Evolutionary conservation across 2,797 vertebrate species (phyloP), one percentile per base, ranked within the genome.

Genomic region (Petrocephalus schoutedeni): DNA sequence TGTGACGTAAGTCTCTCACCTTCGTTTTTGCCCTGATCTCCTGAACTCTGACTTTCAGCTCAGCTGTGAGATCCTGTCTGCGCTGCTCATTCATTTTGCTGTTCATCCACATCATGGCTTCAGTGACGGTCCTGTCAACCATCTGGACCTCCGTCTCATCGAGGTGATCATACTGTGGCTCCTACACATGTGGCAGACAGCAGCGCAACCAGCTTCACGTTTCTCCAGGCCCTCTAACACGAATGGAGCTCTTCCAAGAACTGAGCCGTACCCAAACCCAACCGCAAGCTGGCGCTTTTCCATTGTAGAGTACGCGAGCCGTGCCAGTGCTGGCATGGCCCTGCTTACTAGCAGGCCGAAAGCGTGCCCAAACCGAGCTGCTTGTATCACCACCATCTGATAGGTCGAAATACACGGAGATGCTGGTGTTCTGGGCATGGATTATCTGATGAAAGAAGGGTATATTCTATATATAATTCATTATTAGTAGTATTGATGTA

Each of bases 101-200:
- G 92, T 98, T 99, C 97, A 99, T 97, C 98, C 98, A 99, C 74
- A 95, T 95, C 97, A 99, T 98, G 2, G 96, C 95, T 0, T 98
- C 98, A 1, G 94, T 97, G 4, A 96, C 92, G 54, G 93, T 95
- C 91, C 98, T 98, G 12, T 98, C 97, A 87, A 98, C 97, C 90
- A 97, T 97, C 0, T 93, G 92, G 90, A 99, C 57, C 0, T 99
- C 98, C 5, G 95, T 93, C 89, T 97, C 96, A 61, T 99, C 97
- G 45, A 99, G 93, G 88, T 99, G 98, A 8, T 96, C 96, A 0
- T 98, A 99, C 90, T 94, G 95, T 58, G 99, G 97, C 19, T 99
- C 97, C 98, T 99, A 89, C 19, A 84, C 4, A 83, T 6, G 64
- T 71, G 64, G 32, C 12, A 4, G 4, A 71, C 64, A 32, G 28